phyloP scores from a whole-genome alignment of 2,888 invertebrate genomes.

The Drosophila silvestris region DNA sequence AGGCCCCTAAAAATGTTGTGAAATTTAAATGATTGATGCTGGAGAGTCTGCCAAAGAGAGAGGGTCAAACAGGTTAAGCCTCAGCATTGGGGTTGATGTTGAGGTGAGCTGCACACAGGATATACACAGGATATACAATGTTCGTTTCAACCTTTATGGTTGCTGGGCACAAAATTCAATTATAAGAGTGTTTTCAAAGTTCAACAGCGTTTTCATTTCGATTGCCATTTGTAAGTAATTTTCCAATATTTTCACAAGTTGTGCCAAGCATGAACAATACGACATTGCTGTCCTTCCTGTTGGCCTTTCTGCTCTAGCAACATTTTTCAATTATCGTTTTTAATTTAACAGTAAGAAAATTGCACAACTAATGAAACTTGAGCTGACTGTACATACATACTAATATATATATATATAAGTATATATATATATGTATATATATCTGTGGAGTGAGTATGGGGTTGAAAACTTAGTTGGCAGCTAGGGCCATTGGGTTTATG shows the following conservation, averaged over 20 bases:
- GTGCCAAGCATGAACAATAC: conserved; percentile 5
- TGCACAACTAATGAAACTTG: conserved; percentile 77
- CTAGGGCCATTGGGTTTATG: conserved; percentile 37
- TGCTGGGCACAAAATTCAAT: conserved; percentile 61
- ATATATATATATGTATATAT: not conserved
- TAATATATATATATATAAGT: not conserved
- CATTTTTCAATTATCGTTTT: conserved; percentile 82
- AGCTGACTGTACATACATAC: conserved; percentile 32
- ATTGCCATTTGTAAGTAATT: conserved; percentile 65
- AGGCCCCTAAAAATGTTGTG: conserved; percentile 58
- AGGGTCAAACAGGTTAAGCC: conserved; percentile 18
- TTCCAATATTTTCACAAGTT: conserved; percentile 73
- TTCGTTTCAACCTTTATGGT: conserved; percentile 13
- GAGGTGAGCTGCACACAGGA: not conserved
- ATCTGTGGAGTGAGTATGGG: not conserved
- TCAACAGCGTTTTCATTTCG: conserved; percentile 46
- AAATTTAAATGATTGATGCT: conserved; percentile 79
- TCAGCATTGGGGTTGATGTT: conserved; percentile 15
- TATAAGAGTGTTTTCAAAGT: conserved; percentile 53
- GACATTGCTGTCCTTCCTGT: not conserved
- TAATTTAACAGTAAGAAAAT: conserved; percentile 79
- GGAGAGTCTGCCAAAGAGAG: not conserved
- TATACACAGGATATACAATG: not conserved
- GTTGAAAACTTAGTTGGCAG: conserved; percentile 12
- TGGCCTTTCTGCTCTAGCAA: conserved; percentile 23